Conservation (phyloP, 1,140 invertebrate genomes). For the Euura saliciscinereae region DNA sequence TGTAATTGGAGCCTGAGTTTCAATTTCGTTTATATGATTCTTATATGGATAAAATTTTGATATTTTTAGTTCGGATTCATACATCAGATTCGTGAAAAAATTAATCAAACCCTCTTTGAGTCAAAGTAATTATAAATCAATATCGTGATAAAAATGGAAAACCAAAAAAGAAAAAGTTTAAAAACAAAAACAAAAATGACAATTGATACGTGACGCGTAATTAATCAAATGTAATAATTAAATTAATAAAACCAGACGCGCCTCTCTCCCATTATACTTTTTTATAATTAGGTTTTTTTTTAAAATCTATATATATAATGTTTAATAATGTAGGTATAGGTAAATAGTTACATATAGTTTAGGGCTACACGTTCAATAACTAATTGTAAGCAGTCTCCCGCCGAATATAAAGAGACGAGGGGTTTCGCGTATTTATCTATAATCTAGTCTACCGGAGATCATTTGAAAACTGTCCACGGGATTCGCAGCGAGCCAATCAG, state of each 20-base stretch:
- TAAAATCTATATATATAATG: no score
- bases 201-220: neutral
- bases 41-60: no score
- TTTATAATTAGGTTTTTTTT: no score
- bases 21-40: no score
- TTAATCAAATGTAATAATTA: neutral
- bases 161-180: neutral
- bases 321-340: no score
- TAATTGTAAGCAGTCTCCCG: conserved; percentile 26
- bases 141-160: neutral
- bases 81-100: no score
- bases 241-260: neutral
- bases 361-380: no score
- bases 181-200: neutral
- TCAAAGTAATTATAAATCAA: neutral
- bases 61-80: no score
- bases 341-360: no score
- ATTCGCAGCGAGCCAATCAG: conserved; percentile 58
- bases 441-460: conserved; percentile 60
- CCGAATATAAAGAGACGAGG: conserved; percentile 35
- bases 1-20: no score
- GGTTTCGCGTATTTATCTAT: conserved; percentile 40
- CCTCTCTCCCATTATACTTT: no score
- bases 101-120: no score
- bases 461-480: conserved; percentile 62